phyloP scores from a whole-genome alignment of 2,888 invertebrate species.

The Stenodema calcarata region DNA sequence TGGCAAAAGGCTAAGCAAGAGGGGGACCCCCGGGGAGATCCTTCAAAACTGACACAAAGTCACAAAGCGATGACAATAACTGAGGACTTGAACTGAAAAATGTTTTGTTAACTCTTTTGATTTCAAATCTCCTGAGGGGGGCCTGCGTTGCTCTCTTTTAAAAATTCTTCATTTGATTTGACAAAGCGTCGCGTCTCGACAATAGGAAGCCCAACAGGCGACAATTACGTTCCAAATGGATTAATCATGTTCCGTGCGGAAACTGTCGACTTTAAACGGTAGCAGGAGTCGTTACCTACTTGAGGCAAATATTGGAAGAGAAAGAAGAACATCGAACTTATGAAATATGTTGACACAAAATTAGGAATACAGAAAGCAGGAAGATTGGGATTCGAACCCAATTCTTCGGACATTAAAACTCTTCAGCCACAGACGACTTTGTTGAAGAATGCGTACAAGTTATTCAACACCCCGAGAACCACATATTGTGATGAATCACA shows the following conservation, averaged over 20 bases:
- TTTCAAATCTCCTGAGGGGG: background rate
- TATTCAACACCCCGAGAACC: too few species aligned
- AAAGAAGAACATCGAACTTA: background rate
- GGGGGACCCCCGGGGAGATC: constrained; percentile 45
- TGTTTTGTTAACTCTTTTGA: constrained; percentile 48
- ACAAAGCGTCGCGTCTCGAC: constrained; percentile 17
- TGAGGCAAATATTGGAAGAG: background rate
- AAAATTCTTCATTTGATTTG: constrained; percentile 26
- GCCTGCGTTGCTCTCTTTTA: background rate
- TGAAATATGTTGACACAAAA: too few species aligned
- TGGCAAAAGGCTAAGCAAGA: background rate
- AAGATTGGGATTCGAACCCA: too few species aligned
- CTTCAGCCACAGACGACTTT: too few species aligned
- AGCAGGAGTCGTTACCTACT: background rate
- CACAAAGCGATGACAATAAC: constrained; percentile 46
- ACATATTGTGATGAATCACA: too few species aligned
- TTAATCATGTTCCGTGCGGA: constrained; percentile 31
- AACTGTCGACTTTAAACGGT: background rate
- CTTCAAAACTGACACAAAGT: constrained; percentile 46
- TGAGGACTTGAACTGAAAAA: constrained; percentile 47
- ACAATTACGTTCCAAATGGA: constrained; percentile 40
- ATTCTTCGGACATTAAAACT: too few species aligned
- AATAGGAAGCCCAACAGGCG: constrained; percentile 48
- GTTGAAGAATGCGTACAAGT: too few species aligned
- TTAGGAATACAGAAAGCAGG: too few species aligned